These are phyloP conservation scores for Ricordea florida DNA, from an alignment of 92 coral and sea anemone genomes.

Conservation along the genomic window DNA sequence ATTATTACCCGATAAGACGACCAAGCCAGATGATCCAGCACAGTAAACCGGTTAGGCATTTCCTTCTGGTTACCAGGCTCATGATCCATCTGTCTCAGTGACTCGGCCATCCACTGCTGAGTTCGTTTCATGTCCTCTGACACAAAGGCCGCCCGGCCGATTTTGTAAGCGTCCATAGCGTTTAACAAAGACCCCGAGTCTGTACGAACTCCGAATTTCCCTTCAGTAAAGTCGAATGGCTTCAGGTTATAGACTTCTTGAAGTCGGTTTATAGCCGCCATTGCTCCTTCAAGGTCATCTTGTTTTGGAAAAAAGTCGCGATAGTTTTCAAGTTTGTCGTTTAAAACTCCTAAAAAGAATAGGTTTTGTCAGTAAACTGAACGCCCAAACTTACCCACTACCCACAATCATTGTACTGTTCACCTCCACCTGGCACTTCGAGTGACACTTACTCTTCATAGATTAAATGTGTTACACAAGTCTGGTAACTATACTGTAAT, in stretches of 20 bases:
- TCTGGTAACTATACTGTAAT: too few species aligned
- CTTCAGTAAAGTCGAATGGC: slow-evolving; percentile 84
- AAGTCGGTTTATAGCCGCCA: slow-evolving; percentile 83
- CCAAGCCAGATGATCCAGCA: slow-evolving; percentile 92
- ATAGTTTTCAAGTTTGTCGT: slow-evolving; percentile 61
- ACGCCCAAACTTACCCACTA: neutral
- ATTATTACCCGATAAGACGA: slow-evolving; percentile 78
- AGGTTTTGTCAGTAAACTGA: neutral
- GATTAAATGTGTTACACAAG: too few species aligned
- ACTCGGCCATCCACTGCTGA: slow-evolving; percentile 90
- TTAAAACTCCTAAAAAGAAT: slow-evolving; percentile 49
- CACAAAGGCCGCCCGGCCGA: slow-evolving; percentile 77
- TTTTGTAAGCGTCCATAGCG: slow-evolving; percentile 77
- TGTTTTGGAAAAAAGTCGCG: slow-evolving; percentile 60
- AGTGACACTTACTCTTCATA: too few species aligned
- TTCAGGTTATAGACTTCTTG: slow-evolving; percentile 87
- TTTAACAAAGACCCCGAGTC: slow-evolving; percentile 41
- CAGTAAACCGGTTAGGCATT: slow-evolving; percentile 47
- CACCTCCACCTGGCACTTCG: too few species aligned
- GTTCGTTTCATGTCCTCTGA: slow-evolving; percentile 65
- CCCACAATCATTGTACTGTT: too few species aligned
- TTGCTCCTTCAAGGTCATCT: slow-evolving; percentile 86
- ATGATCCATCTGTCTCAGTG: slow-evolving; percentile 73
- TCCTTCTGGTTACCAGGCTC: slow-evolving; percentile 41
- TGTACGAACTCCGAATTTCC: slow-evolving; percentile 54